Percentiles rank a stretch among this genome's conserved stretches.
Conservation (phyloP, 2,113 vertebrate genomes). For the Notiomystis cincta region DNA sequence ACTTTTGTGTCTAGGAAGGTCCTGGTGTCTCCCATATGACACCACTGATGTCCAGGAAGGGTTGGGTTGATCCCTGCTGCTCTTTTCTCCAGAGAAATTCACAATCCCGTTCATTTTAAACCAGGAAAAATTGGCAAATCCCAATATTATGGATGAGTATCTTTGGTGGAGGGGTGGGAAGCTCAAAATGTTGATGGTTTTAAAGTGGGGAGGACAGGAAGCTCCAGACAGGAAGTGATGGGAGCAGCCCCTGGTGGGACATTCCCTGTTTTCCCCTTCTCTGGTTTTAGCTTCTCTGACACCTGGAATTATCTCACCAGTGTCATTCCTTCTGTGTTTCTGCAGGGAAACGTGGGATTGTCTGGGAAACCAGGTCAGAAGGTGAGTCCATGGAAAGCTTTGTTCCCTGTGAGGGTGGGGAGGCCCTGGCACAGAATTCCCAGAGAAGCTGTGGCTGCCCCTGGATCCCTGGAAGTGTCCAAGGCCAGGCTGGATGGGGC, state of each 20-base stretch:
- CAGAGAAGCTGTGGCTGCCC: not conserved
- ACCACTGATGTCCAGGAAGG: not conserved
- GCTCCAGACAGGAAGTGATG: not conserved
- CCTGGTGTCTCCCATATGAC: rapidly evolving
- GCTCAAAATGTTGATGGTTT: not conserved
- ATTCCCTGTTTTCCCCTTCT: not conserved
- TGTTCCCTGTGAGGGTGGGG: not conserved
- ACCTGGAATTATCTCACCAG: not conserved
- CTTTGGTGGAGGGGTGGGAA: not conserved
- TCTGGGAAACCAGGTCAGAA: slow-evolving; percentile 88
- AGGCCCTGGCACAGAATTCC: not conserved
- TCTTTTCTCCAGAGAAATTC: rapidly evolving
- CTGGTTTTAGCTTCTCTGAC: not conserved
- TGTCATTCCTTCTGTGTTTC: not conserved
- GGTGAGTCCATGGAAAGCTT: slow-evolving; percentile 47
- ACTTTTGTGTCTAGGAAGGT: not conserved
- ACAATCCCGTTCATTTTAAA: not conserved
- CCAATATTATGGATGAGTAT: rapidly evolving
- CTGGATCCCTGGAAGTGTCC: not conserved
- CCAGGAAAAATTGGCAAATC: not conserved
- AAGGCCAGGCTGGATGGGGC: rapidly evolving
- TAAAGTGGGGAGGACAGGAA: not conserved
- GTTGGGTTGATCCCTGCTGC: not conserved
- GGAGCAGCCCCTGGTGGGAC: not conserved
- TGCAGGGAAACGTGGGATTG: slow-evolving; percentile 87